Percentiles rank a stretch among this genome's conserved stretches.
Evolutionary conservation across 2,797 vertebrate genomes (phyloP).

Genomic region (Aldrovandia affinis): DNA sequence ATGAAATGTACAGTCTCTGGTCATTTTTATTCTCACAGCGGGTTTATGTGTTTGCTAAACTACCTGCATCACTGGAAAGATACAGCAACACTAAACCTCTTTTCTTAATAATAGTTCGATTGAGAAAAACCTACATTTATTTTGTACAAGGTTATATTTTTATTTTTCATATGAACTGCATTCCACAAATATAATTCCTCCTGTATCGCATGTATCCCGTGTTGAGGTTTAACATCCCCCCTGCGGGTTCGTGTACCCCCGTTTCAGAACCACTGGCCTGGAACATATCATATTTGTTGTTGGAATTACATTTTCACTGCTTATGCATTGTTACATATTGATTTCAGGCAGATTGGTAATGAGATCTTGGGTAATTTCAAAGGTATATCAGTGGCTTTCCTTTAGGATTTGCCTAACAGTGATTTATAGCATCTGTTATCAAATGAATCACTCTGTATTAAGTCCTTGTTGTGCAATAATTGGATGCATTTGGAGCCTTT

Average conservation of each 20-base stretch:
- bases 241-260: not conserved
- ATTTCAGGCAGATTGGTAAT: not conserved
- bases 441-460: not conserved
- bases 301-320: not conserved
- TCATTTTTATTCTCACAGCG: no score
- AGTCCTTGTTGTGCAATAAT: not conserved
- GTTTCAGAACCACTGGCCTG: not conserved
- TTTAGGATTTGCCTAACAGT: not conserved
- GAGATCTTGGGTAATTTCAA: not conserved
- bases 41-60: no score
- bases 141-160: not conserved
- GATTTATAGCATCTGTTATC: not conserved
- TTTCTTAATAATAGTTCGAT: not conserved
- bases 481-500: not conserved
- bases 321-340: not conserved
- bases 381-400: not conserved
- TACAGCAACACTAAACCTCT: no score
- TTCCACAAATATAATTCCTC: not conserved
- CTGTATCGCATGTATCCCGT: not conserved
- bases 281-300: not conserved
- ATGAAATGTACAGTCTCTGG: not conserved
- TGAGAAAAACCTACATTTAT: not conserved
- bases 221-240: not conserved
- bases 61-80: no score
- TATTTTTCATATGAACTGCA: not conserved